Base-by-base conservation (phyloP, 2,797 vertebrate species). In the Gallinago stenura region DNA sequence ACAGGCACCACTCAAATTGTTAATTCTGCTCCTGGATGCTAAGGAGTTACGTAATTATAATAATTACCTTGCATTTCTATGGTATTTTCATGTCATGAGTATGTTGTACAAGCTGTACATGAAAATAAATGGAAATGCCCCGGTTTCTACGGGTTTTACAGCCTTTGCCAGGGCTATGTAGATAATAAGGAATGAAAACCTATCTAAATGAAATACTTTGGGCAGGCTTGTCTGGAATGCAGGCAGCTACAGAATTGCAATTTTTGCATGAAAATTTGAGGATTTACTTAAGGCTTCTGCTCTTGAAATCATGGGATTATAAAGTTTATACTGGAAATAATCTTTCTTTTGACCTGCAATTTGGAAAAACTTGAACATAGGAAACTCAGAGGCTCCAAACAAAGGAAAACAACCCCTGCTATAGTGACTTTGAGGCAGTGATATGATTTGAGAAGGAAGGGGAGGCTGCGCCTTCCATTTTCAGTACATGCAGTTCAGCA, bases 21-120 rank as follows among this genome's bases (percentile, higher is more conserved):
- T 90, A 87, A 77, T 93, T 95, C 90, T 72, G 87, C 50, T 97
- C 88, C 82, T 61, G 71, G 70, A 61, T 94, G 78, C 79, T 90
- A 91, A 78, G 56, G 37, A 93, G n/a, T 56, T 85, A 80, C 54
- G 83, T 93, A 90, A 96, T 80, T 50, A 65, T 86, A 94, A 91
- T 81, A 77, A 82, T 79, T 92, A 87, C 83, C 73, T 87, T 51
- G 15, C 15, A 78, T 95, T 96, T 92, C 89, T 75, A 51, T 25
- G 51, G 83, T 37, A 53, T 87, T 79, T 89, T 90, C 80, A 77
- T 90, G 64, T 61, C 79, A 70, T 30, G 41, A 91, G 21, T 60
- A 35, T 53, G 68, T 62, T 87, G 56, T 66, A 45, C 81, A 76
- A 89, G 48, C 58, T 66, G 60, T 60, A 86, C 60, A 41, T 4